Percentiles rank a stretch among this genome's conserved stretches.
Evolutionary conservation across 2,888 invertebrate genomes (phyloP).

Genomic region (Strigamia maritima): DNA sequence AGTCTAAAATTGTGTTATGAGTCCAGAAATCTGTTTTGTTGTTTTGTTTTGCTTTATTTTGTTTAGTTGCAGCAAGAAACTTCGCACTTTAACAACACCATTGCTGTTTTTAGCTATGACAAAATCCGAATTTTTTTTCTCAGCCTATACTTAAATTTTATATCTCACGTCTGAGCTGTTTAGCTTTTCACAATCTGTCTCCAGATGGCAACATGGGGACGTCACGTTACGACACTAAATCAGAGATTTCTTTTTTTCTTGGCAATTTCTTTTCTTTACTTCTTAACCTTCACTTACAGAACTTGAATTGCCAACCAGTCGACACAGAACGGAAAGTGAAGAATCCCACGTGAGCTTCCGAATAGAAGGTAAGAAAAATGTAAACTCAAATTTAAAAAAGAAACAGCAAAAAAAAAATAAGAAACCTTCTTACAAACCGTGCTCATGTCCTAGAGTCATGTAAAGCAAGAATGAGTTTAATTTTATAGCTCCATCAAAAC

Average conservation of each 20-base stretch:
- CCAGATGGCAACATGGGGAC: conserved; percentile 22
- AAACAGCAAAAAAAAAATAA: not conserved
- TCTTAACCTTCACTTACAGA: conserved; percentile 36
- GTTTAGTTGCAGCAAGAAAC: not conserved
- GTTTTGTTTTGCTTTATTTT: too few relatives aligned
- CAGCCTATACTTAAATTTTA: conserved; percentile 15
- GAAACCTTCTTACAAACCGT: not conserved
- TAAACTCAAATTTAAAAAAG: not conserved
- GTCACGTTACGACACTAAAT: conserved; percentile 29
- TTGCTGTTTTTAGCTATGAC: not conserved
- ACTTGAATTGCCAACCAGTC: conserved; percentile 36
- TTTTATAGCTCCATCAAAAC: conserved; percentile 24
- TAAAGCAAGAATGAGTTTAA: not conserved
- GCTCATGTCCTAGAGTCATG: conserved; percentile 14
- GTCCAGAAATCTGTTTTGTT: too few relatives aligned
- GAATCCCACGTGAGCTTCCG: conserved; percentile 42
- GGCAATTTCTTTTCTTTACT: conserved; percentile 22
- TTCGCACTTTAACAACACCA: conserved; percentile 15
- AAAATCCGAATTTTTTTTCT: not conserved
- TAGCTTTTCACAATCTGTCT: conserved; percentile 29
- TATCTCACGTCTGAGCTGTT: conserved; percentile 26
- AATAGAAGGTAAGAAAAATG: conserved; percentile 40
- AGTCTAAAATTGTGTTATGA: too few relatives aligned
- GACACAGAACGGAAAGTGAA: conserved; percentile 39
- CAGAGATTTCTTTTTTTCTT: conserved; percentile 33